Conservation (phyloP, 2,113 vertebrate species). For the Mungos mungo region DNA sequence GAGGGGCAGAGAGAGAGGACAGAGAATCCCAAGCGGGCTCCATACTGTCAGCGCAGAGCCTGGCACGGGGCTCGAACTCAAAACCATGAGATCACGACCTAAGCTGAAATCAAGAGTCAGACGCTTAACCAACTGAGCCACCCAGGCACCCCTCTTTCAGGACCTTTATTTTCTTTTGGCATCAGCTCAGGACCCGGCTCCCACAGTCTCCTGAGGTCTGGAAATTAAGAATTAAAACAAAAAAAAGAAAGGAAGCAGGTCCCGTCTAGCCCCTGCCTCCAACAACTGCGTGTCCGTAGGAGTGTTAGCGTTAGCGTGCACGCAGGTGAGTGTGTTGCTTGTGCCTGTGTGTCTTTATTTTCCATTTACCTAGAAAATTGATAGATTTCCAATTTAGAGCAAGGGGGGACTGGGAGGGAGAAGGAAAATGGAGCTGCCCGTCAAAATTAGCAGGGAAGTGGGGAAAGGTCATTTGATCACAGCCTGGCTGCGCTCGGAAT, state of each 20-base stretch:
- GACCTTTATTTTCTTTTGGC: constrained; percentile 39
- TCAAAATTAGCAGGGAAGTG: constrained; percentile 70
- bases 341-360: constrained; percentile 65
- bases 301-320: not conserved
- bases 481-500: constrained; percentile 69
- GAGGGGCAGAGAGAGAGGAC: too few species aligned
- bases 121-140: too few species aligned
- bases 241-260: not conserved
- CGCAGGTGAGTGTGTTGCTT: constrained; percentile 11
- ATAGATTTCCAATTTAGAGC: constrained; percentile 72
- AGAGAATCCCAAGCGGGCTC: too few species aligned
- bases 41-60: too few species aligned
- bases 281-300: not conserved
- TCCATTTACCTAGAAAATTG: constrained; percentile 60
- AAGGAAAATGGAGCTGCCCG: constrained; percentile 74
- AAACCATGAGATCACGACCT: too few species aligned
- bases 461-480: constrained; percentile 76
- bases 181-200: not conserved
- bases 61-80: too few species aligned
- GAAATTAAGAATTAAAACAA: not conserved
- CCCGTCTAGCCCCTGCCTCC: not conserved
- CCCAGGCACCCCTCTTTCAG: not conserved
- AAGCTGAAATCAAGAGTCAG: too few species aligned
- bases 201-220: not conserved
- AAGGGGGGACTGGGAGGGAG: constrained; percentile 47